Base-by-base conservation (phyloP, 2,797 vertebrate species). In the Poeciliopsis paucimaculata region DNA sequence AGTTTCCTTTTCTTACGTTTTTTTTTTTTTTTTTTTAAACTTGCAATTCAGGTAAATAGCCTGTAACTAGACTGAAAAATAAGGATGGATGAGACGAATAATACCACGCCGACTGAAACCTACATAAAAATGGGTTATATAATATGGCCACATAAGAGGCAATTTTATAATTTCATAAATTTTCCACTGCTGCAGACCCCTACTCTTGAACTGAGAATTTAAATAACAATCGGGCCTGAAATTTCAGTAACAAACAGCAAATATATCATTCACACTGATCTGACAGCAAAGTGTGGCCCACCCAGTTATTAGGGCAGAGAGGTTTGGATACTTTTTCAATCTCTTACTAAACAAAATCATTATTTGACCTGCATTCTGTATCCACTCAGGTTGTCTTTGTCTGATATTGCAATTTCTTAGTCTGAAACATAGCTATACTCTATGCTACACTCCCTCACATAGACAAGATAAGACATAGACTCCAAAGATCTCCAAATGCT, bases 401-500 rank as follows among this genome's bases (percentile, higher is more conserved):
- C 10, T 39, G 64, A 41, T 41, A 23, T 68, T 26, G 5, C 3
- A 11, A 26, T 39, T 23, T 66, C 8, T 39, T 39, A 10, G 18
- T 66, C 9, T 39, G 64, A 39, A 26, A 39, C 64, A 66, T 11
- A 26, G 23, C 36, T 68, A 11, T 39, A 41, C 18, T 20, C 18
- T 51, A 23, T 8, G 41, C 36, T 41, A 12, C 11, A 41, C 36
- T 4, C 18, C 39, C 20, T 68, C 64, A 66, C 20, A 11, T 0
- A 23, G 20, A 23, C 18, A 23, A 12, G 18, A 66, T 23, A 66
- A 66, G 16, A 57, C 46, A 74, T 16, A 73, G 46, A 71, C 28
- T 34, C n/a, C 71, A 73, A 18, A 71, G 26, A 66, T 73, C 49
- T 41, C 31, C 70, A 28, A 79, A 79, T 0, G 46, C 62, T 57